Percentiles rank a stretch among this genome's conserved stretches.
These are phyloP conservation scores for Rhinogobio ventralis DNA, from an alignment of 2,797 vertebrate species.

Conservation along the genomic window DNA sequence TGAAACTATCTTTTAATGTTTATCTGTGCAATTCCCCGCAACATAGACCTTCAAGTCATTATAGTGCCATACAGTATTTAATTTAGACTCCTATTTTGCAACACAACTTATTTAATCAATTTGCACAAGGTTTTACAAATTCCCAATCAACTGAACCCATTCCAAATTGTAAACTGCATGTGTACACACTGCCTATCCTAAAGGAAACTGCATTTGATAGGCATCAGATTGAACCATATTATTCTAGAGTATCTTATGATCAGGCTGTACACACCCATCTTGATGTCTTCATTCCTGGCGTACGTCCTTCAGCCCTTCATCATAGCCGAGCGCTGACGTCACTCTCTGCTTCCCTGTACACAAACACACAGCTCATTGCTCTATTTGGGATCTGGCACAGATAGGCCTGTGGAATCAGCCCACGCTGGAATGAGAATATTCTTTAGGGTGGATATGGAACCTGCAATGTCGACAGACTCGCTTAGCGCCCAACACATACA, in stretches of 20 bases:
- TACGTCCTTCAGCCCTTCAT: conserved; percentile 47
- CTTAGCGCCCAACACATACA: background rate
- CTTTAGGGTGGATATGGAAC: conserved; percentile 38
- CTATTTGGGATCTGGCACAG: conserved; percentile 63
- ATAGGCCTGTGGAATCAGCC: conserved; percentile 65
- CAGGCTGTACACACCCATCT: conserved; percentile 46
- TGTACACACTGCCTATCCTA: conserved; percentile 7
- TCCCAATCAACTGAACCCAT: too few species aligned
- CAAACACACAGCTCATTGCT: conserved; percentile 60
- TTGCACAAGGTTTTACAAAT: too few species aligned
- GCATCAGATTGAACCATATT: background rate
- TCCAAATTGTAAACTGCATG: background rate
- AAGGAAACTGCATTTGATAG: background rate
- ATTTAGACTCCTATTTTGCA: background rate
- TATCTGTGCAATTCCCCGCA: background rate
- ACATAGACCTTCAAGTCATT: background rate
- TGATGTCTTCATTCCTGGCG: conserved; percentile 44
- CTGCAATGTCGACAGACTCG: conserved; percentile 36
- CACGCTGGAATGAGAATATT: conserved; percentile 45
- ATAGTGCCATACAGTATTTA: background rate
- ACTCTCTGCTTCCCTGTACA: conserved; percentile 30
- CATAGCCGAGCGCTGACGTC: conserved; percentile 55
- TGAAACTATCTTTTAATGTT: background rate
- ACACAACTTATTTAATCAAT: too few species aligned
- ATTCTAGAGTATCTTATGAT: conserved; percentile 32